phyloP scores from a whole-genome alignment of 1,140 invertebrate genomes.

The Drosophila eugracilis region DNA sequence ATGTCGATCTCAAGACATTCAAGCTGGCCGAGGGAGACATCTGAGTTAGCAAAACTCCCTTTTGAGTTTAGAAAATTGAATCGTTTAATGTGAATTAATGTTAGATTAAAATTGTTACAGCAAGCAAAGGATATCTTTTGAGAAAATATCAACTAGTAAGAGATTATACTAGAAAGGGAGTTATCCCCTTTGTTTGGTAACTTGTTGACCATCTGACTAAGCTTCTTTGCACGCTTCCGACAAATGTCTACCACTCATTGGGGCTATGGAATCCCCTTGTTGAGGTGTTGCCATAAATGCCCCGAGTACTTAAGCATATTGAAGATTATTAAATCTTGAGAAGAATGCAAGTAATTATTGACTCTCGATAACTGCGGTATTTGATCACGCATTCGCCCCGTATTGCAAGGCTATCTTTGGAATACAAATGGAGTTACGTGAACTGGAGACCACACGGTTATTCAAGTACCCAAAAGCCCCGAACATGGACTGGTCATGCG shows the following conservation, averaged over 20 bases:
- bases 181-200: not conserved
- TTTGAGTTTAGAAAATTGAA: conserved; percentile 1
- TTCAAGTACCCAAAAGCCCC: not conserved
- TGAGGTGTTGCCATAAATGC: conserved; percentile 13
- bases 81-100: not conserved
- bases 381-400: conserved; percentile 5
- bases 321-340: conserved; percentile 11
- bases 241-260: conserved; percentile 7
- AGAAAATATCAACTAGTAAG: not conserved
- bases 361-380: conserved; percentile 5
- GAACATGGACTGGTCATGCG: conserved; percentile 17
- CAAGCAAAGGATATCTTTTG: not conserved
- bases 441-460: not conserved
- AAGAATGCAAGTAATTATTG: conserved; percentile 11
- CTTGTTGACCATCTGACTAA: not conserved
- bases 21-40: conserved; percentile 56
- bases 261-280: not conserved
- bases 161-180: too few species aligned
- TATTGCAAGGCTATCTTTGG: not conserved
- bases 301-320: conserved; percentile 8
- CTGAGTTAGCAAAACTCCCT: not conserved
- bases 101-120: conserved; percentile 18
- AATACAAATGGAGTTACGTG: not conserved
- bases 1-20: conserved; percentile 43
- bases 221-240: not conserved